phyloP scores from a whole-genome alignment of 2,113 vertebrate genomes.

The Phalacrocorax carbo region DNA sequence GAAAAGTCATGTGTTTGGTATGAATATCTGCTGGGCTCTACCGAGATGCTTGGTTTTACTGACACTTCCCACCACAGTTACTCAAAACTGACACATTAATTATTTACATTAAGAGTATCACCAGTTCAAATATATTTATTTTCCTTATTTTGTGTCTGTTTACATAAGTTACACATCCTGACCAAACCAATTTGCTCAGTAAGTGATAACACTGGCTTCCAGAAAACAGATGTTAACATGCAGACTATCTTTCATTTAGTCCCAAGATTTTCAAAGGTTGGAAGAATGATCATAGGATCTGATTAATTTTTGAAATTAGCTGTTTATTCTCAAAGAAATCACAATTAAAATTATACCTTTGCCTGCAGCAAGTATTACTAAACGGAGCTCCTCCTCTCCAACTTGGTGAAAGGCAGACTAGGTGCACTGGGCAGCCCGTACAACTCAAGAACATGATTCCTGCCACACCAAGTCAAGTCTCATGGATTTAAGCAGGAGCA shows the following conservation, averaged over 20 bases:
- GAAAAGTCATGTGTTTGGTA: not conserved
- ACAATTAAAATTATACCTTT: not conserved
- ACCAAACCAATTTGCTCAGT: not conserved
- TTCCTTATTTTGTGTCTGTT: not conserved
- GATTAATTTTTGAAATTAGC: not conserved
- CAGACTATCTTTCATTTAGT: not conserved
- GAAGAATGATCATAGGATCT: not conserved
- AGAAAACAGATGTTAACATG: not conserved
- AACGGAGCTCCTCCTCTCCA: not conserved
- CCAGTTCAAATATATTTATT: not conserved
- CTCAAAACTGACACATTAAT: not conserved
- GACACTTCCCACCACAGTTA: not conserved
- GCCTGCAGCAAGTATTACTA: not conserved
- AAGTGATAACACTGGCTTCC: not conserved
- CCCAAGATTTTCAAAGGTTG: not conserved
- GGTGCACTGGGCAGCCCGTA: not conserved
- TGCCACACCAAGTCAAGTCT: not conserved
- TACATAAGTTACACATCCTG: not conserved
- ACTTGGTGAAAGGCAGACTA: not conserved
- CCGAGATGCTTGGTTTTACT: not conserved
- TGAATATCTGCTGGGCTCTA: not conserved
- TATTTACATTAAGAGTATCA: not conserved
- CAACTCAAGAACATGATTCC: rapidly evolving
- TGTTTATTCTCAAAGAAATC: not conserved
- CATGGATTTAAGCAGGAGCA: not conserved